Evolutionary conservation across 1,140 invertebrate genomes (phyloP), one percentile per base, ranked within the genome.

Genomic region (Stratiolaelaps scimitus): DNA sequence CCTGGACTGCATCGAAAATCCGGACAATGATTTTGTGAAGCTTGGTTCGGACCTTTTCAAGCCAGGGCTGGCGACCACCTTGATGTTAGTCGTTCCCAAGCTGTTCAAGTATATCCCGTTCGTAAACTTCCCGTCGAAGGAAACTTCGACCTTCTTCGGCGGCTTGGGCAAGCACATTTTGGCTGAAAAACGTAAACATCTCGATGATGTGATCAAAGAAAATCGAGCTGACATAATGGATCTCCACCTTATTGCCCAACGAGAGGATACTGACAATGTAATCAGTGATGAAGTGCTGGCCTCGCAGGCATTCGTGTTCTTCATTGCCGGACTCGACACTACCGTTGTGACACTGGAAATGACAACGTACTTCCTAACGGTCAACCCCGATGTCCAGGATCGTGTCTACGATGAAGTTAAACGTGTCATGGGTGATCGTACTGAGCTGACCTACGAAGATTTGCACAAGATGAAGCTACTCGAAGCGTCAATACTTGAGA

Each of bases 261-360:
- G 47, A 48, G 47, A 48, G 28, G 47, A 48, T 15, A 19, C 47
- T 7, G 28, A 15, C 4, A 6, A 4, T 15, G 5, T 15, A 15
- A 84, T 48, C 15, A 48, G 19, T 4, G 47, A 48, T 15, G 47
- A 48, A 23, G 47, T 48, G 20, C 47, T 48, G 4, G 28, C 47
- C 4, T 48, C 47, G 5, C 47, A 48, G 15, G 47, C 47, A 4
- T 48, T 48, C 15, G 4, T 48, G 7, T 48, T 48, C 15, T 48
- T 23, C 28, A 7, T 48, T 19, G 47, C 19, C 5, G 47, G 47
- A 28, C 19, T 48, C 47, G 47, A 48, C 15, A 48, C 47, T 19
- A 48, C 47, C 4, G 47, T 48, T 28, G 47, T 48, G 7, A 48
- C 47, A 23, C 15, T 48, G 5, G 47, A 48, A 15, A 48, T 48